These are phyloP conservation scores for Brachionus calyciflorus DNA, from an alignment of 1,140 invertebrate genomes.

Conservation along the genomic window DNA sequence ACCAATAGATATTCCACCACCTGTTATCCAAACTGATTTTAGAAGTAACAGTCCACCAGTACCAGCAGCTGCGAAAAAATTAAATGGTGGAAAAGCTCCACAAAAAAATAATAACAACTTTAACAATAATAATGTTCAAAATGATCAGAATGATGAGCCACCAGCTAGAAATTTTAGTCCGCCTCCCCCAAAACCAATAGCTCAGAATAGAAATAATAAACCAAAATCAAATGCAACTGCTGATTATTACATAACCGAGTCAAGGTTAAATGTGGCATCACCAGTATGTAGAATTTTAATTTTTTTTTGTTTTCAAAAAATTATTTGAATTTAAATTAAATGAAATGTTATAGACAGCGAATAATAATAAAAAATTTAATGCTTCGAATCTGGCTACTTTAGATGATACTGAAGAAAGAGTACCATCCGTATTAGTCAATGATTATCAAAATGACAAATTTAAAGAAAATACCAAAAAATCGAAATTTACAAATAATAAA, in stretches of 20 bases:
- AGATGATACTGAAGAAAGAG: conserved; percentile 31
- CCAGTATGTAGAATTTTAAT: conserved; percentile 36
- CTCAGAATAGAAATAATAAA: not conserved
- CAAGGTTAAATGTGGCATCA: conserved; percentile 23
- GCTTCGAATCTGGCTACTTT: conserved; percentile 5
- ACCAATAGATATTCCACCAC: not conserved
- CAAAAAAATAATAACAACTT: not conserved
- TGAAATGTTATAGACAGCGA: not conserved
- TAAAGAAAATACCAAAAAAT: conserved; percentile 10
- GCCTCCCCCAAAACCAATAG: conserved; percentile 31
- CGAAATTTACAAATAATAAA: not conserved
- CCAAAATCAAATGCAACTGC: not conserved
- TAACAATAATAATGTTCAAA: not conserved
- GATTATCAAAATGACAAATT: conserved; percentile 27
- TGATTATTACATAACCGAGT: conserved; percentile 42
- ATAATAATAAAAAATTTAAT: conserved; percentile 7
- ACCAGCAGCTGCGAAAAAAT: conserved; percentile 30
- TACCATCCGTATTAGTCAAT: not conserved
- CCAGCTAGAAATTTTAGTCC: conserved; percentile 28
- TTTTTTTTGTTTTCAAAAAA: not conserved
- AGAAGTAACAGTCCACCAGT: conserved; percentile 30
- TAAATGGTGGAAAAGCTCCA: conserved; percentile 31
- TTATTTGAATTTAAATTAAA: not conserved
- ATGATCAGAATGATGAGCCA: not conserved
- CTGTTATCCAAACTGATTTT: not conserved